phyloP scores from a whole-genome alignment of 30 jellyfish, hydroid and myxozoan species.

The Aurelia coerulea region DNA sequence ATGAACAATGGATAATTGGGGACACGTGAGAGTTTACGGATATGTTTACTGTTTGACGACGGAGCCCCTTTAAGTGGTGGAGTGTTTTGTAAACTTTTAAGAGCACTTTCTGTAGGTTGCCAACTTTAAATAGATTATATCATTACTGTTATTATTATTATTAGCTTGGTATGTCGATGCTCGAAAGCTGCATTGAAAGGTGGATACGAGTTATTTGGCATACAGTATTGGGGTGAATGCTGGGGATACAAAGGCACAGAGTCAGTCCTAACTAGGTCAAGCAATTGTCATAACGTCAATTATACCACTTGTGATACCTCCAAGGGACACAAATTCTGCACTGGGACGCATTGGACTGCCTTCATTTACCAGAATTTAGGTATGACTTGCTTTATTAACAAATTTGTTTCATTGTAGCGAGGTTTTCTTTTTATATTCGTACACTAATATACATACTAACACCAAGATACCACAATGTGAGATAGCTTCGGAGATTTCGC shows the following conservation, averaged over 20 bases:
- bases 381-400: background rate
- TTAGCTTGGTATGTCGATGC: slow-evolving; percentile 38
- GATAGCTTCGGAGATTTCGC: too few species aligned
- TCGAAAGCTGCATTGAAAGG: background rate
- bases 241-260: slow-evolving; percentile 6
- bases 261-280: background rate
- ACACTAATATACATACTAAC: too few species aligned
- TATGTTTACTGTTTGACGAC: too few species aligned
- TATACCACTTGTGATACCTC: background rate
- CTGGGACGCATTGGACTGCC: slow-evolving; percentile 13
- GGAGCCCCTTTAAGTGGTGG: too few species aligned
- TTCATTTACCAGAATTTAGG: slow-evolving; percentile 7
- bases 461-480: too few species aligned
- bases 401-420: background rate
- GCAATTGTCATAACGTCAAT: background rate
- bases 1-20: too few species aligned
- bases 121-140: too few species aligned
- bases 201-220: background rate
- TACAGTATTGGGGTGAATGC: slow-evolving; percentile 42
- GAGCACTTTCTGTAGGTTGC: too few species aligned
- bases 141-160: too few species aligned
- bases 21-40: too few species aligned
- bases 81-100: too few species aligned
- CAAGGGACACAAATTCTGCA: background rate
- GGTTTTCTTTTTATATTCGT: too few species aligned